phyloP scores from a whole-genome alignment of 2,888 invertebrate species.

The Lepidochitona cinerea region DNA sequence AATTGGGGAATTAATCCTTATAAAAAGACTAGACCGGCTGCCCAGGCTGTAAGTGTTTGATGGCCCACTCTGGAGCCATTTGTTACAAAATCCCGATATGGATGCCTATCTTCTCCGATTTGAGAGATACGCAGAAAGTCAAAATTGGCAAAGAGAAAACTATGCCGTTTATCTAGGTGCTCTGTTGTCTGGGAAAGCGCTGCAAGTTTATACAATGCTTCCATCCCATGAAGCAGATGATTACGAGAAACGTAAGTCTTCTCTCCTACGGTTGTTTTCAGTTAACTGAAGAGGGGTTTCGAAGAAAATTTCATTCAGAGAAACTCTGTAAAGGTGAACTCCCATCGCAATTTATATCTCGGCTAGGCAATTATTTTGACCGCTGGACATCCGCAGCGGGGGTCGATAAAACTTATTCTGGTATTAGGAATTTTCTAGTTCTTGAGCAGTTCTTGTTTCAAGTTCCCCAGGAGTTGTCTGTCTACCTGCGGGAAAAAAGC shows the following conservation, averaged over 20 bases:
- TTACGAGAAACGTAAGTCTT: constrained; percentile 17
- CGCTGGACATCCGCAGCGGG: constrained; percentile 6
- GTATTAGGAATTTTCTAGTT: not conserved
- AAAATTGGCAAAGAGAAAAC: not conserved
- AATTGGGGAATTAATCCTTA: too few relatives aligned
- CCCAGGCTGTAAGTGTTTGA: too few relatives aligned
- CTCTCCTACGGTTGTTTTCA: constrained; percentile 17
- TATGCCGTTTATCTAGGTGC: not conserved
- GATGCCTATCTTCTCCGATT: not conserved
- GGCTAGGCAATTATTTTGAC: constrained; percentile 17
- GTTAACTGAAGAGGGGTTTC: constrained; percentile 23
- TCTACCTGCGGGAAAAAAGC: not conserved
- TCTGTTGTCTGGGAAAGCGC: constrained; percentile 16
- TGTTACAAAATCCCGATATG: too few relatives aligned
- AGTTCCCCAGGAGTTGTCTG: not conserved
- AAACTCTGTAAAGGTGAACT: constrained; percentile 13
- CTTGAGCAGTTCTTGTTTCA: not conserved
- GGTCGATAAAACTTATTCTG: not conserved
- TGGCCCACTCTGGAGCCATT: too few relatives aligned
- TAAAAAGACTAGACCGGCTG: too few relatives aligned
- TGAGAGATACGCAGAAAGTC: not conserved
- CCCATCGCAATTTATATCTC: constrained; percentile 13
- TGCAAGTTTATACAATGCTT: constrained; percentile 19
- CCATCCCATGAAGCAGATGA: constrained; percentile 10
- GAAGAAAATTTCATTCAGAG: constrained; percentile 8